These are phyloP conservation scores for Alouatta palliata DNA, from an alignment of 2,113 vertebrate genomes.

Conservation along the genomic window DNA sequence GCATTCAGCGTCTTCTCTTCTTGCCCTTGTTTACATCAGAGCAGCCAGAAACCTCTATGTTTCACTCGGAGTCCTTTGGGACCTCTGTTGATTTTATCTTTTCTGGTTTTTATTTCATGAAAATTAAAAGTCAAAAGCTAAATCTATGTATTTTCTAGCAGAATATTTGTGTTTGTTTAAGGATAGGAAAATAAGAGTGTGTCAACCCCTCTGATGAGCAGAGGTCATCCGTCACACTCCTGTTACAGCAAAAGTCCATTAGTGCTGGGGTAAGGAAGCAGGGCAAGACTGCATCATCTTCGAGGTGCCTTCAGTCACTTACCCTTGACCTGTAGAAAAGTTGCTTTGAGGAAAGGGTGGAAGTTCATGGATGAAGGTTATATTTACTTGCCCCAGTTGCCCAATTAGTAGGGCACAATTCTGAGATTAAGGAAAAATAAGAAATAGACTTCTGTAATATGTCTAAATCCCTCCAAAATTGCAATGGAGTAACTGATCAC, in stretches of 20 bases:
- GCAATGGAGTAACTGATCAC: conserved; percentile 4
- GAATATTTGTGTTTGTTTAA: conserved; percentile 66
- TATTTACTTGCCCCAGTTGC: conserved; percentile 49
- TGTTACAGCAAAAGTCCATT: conserved; percentile 58
- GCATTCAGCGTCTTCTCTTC: neutral
- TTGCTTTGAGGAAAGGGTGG: conserved; percentile 57
- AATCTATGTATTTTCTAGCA: conserved; percentile 61
- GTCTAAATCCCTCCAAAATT: neutral
- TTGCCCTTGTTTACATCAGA: neutral
- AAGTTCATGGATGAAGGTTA: conserved; percentile 66
- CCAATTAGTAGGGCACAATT: conserved; percentile 61
- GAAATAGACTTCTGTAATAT: conserved; percentile 49
- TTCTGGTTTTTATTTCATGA: conserved; percentile 40
- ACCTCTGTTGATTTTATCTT: neutral
- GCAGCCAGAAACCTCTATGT: neutral
- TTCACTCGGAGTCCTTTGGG: neutral
- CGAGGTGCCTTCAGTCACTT: conserved; percentile 49
- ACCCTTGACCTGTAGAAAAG: conserved; percentile 64
- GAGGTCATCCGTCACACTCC: conserved; percentile 52
- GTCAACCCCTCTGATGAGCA: conserved; percentile 48
- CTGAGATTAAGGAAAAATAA: conserved; percentile 54
- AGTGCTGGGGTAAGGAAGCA: conserved; percentile 42
- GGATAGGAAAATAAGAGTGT: conserved; percentile 69
- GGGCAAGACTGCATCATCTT: conserved; percentile 45
- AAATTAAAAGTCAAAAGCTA: conserved; percentile 63